These are phyloP conservation scores for Epistrophella euchroma DNA, from an alignment of 2,888 invertebrate genomes.

Conservation along the genomic window DNA sequence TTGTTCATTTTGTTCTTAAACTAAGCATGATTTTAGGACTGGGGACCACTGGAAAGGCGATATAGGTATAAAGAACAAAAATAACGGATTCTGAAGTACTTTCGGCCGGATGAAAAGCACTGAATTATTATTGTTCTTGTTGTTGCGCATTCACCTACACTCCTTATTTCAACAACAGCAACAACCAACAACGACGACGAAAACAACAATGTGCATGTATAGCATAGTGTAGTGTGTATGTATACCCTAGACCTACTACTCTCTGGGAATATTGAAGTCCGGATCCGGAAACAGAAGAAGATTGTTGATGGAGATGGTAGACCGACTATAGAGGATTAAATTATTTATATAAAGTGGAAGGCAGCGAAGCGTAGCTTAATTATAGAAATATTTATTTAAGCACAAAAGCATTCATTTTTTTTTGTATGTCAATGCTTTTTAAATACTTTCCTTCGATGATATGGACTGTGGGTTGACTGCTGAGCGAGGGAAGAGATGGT, in stretches of 20 bases:
- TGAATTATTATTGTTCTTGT: conserved; percentile 47
- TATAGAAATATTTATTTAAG: conserved; percentile 55
- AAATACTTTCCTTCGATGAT: neutral
- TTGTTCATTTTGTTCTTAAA: conserved; percentile 48
- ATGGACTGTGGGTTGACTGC: neutral
- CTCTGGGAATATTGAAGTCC: conserved; percentile 32
- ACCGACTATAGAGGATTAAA: conserved; percentile 39
- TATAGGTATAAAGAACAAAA: conserved; percentile 7
- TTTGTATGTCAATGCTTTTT: neutral
- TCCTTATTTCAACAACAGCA: neutral
- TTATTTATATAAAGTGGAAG: conserved; percentile 33
- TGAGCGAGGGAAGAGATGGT: too few species aligned
- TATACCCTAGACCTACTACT: neutral
- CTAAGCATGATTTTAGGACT: conserved; percentile 10
- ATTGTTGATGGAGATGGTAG: conserved; percentile 38
- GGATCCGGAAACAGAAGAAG: conserved; percentile 19
- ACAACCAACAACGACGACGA: neutral
- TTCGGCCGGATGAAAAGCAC: conserved; percentile 40
- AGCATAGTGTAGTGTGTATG: neutral
- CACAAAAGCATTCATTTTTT: neutral
- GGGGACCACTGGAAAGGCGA: neutral
- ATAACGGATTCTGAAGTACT: conserved; percentile 28
- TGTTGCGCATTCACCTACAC: conserved; percentile 9
- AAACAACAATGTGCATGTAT: conserved; percentile 5
- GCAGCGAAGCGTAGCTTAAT: conserved; percentile 20